phyloP scores from a whole-genome alignment of 2,113 vertebrate genomes.

The Pteronura brasiliensis region DNA sequence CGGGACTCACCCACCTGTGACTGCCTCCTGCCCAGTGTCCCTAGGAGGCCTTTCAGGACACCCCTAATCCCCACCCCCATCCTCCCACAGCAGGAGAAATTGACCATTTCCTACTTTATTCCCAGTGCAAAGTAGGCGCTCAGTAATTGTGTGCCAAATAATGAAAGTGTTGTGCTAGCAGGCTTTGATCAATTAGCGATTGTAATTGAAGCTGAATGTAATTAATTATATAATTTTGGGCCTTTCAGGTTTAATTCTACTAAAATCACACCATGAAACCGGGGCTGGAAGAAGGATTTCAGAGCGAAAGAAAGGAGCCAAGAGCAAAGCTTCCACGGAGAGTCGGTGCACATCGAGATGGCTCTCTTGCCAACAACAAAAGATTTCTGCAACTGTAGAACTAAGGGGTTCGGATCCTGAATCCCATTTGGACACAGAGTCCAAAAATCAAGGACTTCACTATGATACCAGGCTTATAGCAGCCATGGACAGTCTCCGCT shows the following conservation, averaged over 20 bases:
- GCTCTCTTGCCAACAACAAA: not conserved
- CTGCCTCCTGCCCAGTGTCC: not conserved
- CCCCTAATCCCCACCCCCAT: no score
- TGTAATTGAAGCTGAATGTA: constrained; percentile 70
- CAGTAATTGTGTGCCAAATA: constrained; percentile 59
- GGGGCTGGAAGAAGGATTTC: not conserved
- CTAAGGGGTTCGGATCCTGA: not conserved
- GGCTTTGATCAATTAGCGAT: constrained; percentile 70
- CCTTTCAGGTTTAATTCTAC: constrained; percentile 72
- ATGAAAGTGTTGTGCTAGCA: constrained; percentile 66
- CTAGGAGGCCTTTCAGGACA: not conserved
- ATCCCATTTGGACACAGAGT: not conserved
- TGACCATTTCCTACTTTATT: constrained; percentile 57
- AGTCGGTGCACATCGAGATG: not conserved
- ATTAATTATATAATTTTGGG: constrained; percentile 71
- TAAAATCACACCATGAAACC: constrained; percentile 58
- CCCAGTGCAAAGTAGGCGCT: constrained; percentile 32
- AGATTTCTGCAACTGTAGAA: not conserved
- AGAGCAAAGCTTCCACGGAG: not conserved
- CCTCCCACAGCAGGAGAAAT: constrained; percentile 11
- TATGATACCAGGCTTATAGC: rapidly evolving
- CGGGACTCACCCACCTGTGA: not conserved
- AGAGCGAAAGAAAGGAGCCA: not conserved
- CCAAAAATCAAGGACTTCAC: not conserved
- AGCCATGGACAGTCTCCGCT: not conserved